A percentile compares a stretch with the other conserved stretches of the same genome.
Conservation (phyloP, 2,888 invertebrate species). For the Melanchra persicariae region DNA sequence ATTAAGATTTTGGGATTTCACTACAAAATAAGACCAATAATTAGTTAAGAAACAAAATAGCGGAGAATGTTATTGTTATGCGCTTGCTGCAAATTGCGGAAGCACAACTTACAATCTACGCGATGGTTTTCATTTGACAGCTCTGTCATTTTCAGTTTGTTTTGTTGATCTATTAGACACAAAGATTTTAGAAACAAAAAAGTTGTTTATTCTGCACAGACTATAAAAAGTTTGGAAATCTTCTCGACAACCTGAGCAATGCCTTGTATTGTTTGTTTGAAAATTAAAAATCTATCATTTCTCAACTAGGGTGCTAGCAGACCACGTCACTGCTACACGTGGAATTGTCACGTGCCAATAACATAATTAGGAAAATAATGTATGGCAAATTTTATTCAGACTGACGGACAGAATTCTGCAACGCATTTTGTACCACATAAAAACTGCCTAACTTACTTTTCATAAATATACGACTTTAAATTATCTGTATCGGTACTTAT, state of each 20-base stretch:
- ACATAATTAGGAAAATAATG: slow-evolving; percentile 25
- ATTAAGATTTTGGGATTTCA: background rate
- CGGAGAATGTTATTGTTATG: background rate
- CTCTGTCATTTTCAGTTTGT: background rate
- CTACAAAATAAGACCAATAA: slow-evolving; percentile 3
- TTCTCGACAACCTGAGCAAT: background rate
- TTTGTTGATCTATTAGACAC: background rate
- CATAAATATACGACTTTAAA: slow-evolving; percentile 15
- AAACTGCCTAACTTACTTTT: background rate
- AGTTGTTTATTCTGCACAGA: too few relatives aligned
- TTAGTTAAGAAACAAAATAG: background rate
- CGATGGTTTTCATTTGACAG: slow-evolving; percentile 11
- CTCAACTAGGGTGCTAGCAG: background rate
- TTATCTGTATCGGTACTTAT: slow-evolving; percentile 28
- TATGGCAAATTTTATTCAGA: background rate
- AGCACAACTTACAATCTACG: background rate
- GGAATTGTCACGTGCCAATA: background rate
- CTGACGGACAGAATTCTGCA: background rate
- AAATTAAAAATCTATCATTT: background rate
- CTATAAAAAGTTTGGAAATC: background rate
- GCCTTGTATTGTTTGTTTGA: background rate
- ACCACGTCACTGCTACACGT: background rate
- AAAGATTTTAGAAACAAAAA: background rate
- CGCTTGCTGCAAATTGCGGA: background rate
- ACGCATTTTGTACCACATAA: slow-evolving; percentile 13